A percentile compares a stretch with the other conserved stretches of the same genome.
phyloP scores from a whole-genome alignment of 2,113 vertebrate species.

The Calidris pugnax region DNA sequence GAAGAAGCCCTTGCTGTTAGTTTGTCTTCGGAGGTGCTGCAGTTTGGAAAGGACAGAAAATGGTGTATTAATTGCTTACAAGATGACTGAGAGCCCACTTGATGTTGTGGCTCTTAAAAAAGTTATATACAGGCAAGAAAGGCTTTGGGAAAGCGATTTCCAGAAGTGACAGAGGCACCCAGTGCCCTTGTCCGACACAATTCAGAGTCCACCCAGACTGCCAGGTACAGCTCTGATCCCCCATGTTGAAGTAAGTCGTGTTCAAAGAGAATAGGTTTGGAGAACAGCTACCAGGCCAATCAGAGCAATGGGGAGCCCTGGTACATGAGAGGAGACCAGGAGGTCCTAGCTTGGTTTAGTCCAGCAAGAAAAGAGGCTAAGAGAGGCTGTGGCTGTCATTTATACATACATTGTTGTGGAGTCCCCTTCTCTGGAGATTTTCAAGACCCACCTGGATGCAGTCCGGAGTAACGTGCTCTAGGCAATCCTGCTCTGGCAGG shows the following conservation, averaged over 20 bases:
- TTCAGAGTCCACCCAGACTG: background rate
- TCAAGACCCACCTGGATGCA: no score
- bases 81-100: background rate
- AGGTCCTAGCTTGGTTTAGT: background rate
- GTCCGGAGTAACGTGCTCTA: no score
- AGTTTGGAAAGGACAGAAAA: background rate
- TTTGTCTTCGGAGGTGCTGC: background rate
- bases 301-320: background rate
- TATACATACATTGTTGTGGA: background rate
- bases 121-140: background rate
- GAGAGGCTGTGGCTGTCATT: background rate
- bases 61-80: background rate
- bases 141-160: background rate
- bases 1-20: background rate
- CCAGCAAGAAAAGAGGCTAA: background rate
- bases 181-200: background rate
- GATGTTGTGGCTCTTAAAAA: background rate
- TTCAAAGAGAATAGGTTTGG: background rate
- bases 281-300: background rate
- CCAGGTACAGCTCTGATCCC: accelerated
- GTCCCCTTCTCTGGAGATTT: no score
- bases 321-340: background rate
- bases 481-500: no score
- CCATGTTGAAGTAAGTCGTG: background rate
- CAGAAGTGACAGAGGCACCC: background rate